A percentile compares a stretch with the other conserved stretches of the same genome.
These are phyloP conservation scores for Pyrrhia umbra DNA, from an alignment of 2,888 invertebrate genomes.

Conservation along the genomic window DNA sequence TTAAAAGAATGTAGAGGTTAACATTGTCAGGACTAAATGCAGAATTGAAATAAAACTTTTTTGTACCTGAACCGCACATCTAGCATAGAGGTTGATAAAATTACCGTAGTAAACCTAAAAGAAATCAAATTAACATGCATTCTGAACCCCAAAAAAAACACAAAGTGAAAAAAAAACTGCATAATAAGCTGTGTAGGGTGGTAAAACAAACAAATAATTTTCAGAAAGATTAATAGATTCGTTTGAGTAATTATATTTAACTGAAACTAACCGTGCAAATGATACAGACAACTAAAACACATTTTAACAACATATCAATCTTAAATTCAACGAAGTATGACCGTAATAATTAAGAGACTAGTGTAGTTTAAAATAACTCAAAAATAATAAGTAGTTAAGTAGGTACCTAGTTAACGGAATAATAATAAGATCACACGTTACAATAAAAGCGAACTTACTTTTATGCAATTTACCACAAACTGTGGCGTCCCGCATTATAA, in stretches of 20 bases:
- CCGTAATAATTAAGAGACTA: constrained; percentile 61
- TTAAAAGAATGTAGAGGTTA: too few relatives aligned
- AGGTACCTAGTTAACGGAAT: not conserved
- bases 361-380: not conserved
- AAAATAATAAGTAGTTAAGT: constrained; percentile 13
- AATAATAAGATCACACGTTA: constrained; percentile 5
- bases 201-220: too few relatives aligned
- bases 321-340: constrained; percentile 65
- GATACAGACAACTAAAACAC: constrained; percentile 42
- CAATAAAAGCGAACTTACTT: constrained; percentile 26
- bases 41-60: too few relatives aligned
- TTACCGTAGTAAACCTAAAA: too few relatives aligned
- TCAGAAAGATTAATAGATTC: too few relatives aligned
- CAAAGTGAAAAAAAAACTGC: too few relatives aligned
- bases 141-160: too few relatives aligned
- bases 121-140: too few relatives aligned
- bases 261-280: constrained; percentile 36
- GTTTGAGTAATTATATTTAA: constrained; percentile 25
- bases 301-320: constrained; percentile 65
- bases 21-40: too few relatives aligned
- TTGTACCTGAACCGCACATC: too few relatives aligned
- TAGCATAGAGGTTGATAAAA: too few relatives aligned
- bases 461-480: constrained; percentile 27
- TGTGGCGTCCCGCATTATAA: constrained; percentile 48
- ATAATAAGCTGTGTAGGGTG: too few relatives aligned